Evolutionary conservation across 2,888 invertebrate species (phyloP).

Genomic region (Chaetogeoica ovagalla): DNA sequence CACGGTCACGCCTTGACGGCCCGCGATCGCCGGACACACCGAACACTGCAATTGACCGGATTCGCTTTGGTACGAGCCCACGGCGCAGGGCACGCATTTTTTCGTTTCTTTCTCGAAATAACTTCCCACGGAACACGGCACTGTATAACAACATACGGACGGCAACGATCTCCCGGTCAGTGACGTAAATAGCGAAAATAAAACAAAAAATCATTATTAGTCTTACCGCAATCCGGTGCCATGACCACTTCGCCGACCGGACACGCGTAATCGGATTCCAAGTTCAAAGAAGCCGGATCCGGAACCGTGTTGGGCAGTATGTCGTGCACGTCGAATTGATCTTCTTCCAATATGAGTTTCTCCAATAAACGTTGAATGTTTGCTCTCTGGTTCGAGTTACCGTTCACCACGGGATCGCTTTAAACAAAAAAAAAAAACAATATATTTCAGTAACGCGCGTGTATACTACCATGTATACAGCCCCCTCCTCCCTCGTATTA

Average conservation of each 20-base stretch:
- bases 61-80: slow-evolving; percentile 92
- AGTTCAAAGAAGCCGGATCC: slow-evolving; percentile 82
- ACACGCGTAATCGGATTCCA: slow-evolving; percentile 92
- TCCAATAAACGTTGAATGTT: slow-evolving; percentile 82
- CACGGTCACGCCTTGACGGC: slow-evolving; percentile 85
- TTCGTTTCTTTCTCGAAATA: slow-evolving; percentile 77
- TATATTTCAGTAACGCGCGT: not conserved
- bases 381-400: slow-evolving; percentile 83
- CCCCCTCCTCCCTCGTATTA: not conserved
- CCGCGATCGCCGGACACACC: slow-evolving; percentile 85
- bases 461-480: too few relatives aligned
- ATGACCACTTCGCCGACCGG: slow-evolving; percentile 91
- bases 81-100: slow-evolving; percentile 79
- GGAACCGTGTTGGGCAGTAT: slow-evolving; percentile 93
- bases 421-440: slow-evolving; percentile 53
- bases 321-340: slow-evolving; percentile 89
- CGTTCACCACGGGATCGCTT: slow-evolving; percentile 88
- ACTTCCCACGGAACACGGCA: slow-evolving; percentile 89
- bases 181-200: too few relatives aligned
- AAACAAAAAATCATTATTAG: too few relatives aligned
- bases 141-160: slow-evolving; percentile 60
- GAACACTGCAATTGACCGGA: slow-evolving; percentile 86
- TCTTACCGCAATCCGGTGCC: slow-evolving; percentile 86
- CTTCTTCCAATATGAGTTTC: slow-evolving; percentile 87
- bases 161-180: too few relatives aligned